Conservation (phyloP, 2,888 invertebrate species). For the Scrobipalpa atriplicella region DNA sequence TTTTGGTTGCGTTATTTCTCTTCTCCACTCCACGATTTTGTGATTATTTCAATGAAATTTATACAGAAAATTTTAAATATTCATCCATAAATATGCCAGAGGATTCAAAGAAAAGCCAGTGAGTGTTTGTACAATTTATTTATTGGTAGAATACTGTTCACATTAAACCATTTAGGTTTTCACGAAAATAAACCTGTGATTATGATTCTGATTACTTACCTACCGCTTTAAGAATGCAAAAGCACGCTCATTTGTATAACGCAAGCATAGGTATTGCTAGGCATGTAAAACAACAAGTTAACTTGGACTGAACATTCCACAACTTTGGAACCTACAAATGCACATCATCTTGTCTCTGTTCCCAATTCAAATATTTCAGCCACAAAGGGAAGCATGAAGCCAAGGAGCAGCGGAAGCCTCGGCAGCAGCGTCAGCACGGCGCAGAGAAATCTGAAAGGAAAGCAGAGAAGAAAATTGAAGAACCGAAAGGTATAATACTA, state of each 20-base stretch:
- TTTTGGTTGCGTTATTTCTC: background rate
- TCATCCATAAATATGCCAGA: slow-evolving; percentile 54
- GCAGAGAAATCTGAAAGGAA: slow-evolving; percentile 37
- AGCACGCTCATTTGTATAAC: too few relatives aligned
- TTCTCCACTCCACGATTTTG: background rate
- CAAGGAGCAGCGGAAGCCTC: slow-evolving; percentile 68
- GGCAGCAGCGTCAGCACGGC: slow-evolving; percentile 51
- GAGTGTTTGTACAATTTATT: slow-evolving; percentile 37
- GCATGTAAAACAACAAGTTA: too few relatives aligned
- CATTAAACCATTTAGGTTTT: background rate
- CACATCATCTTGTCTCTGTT: background rate
- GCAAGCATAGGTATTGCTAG: too few relatives aligned
- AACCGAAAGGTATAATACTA: slow-evolving; percentile 31
- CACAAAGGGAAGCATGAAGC: slow-evolving; percentile 62
- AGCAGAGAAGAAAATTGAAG: slow-evolving; percentile 38
- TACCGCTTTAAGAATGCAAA: too few relatives aligned
- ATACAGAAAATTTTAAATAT: background rate
- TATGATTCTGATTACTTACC: too few relatives aligned
- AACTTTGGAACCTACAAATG: too few relatives aligned
- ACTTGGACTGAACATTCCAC: too few relatives aligned
- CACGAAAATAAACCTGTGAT: too few relatives aligned
- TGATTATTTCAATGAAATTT: background rate
- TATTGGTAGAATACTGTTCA: background rate
- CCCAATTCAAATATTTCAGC: slow-evolving; percentile 44
- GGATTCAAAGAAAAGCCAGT: slow-evolving; percentile 61